Conservation (phyloP, 2,888 invertebrate genomes). For the Napeogenes sylphis region DNA sequence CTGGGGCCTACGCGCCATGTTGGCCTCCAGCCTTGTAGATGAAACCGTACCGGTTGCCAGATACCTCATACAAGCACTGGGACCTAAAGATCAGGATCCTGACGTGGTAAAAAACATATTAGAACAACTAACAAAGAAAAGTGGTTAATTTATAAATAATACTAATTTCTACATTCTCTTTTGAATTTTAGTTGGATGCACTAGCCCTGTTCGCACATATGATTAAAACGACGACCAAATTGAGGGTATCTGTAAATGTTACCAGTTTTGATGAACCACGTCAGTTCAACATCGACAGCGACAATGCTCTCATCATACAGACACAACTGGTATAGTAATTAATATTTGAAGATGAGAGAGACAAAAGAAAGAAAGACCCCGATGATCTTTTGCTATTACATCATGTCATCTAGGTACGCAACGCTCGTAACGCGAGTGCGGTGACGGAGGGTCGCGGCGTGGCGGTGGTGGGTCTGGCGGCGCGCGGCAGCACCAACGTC, state of each 20-base stretch:
- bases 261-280: constrained; percentile 67
- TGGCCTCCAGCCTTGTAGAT: constrained; percentile 58
- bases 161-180: not conserved
- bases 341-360: not conserved
- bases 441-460: constrained; percentile 89
- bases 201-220: constrained; percentile 64
- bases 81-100: constrained; percentile 56
- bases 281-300: constrained; percentile 83
- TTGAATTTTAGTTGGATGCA: constrained; percentile 61
- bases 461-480: constrained; percentile 84
- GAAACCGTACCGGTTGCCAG: constrained; percentile 61
- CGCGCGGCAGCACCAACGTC: constrained; percentile 89
- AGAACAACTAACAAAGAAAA: not conserved
- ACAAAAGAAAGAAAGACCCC: too few species aligned
- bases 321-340: constrained; percentile 80
- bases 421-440: constrained; percentile 81
- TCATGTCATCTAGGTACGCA: constrained; percentile 43
- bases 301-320: constrained; percentile 90
- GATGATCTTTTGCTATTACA: too few species aligned
- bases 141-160: too few species aligned
- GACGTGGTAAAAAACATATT: constrained; percentile 51
- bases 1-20: constrained; percentile 87
- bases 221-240: constrained; percentile 54
- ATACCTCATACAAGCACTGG: constrained; percentile 54
- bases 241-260: constrained; percentile 62